Conservation (phyloP, 92 coral and sea anemone species). For the Umimayanthus kanabou region DNA sequence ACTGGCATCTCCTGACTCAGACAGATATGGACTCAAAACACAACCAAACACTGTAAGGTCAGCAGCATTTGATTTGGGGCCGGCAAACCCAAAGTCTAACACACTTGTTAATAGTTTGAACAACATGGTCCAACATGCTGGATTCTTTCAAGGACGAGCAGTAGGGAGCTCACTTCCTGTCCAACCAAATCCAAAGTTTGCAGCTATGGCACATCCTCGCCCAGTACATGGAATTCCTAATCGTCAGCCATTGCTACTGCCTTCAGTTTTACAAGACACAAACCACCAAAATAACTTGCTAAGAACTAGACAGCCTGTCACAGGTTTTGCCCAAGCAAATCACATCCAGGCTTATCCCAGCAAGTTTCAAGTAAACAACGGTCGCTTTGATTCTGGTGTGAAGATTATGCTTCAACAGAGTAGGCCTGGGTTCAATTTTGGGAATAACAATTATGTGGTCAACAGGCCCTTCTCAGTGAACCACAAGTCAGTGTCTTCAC, state of each 20-base stretch:
- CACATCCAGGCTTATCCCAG: background rate
- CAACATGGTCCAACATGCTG: constrained; percentile 5
- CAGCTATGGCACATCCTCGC: background rate
- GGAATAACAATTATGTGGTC: background rate
- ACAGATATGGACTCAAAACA: background rate
- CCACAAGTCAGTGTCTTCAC: background rate
- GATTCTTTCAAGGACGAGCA: background rate
- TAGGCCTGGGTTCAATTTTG: background rate
- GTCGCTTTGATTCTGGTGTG: background rate
- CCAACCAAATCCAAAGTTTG: background rate
- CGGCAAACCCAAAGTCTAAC: background rate
- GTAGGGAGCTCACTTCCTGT: background rate
- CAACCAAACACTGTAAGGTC: background rate
- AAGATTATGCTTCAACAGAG: background rate
- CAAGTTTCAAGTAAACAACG: background rate
- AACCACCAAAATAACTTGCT: background rate
- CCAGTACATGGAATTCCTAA: background rate
- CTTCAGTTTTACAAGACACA: background rate
- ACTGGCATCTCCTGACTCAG: background rate
- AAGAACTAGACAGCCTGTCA: background rate
- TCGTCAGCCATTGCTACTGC: background rate
- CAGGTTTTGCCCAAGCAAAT: background rate
- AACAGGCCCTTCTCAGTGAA: background rate
- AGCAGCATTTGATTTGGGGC: background rate
- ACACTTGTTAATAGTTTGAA: background rate